These are phyloP conservation scores for Austrolebias charrua DNA, from an alignment of 2,797 vertebrate genomes.

Conservation along the genomic window DNA sequence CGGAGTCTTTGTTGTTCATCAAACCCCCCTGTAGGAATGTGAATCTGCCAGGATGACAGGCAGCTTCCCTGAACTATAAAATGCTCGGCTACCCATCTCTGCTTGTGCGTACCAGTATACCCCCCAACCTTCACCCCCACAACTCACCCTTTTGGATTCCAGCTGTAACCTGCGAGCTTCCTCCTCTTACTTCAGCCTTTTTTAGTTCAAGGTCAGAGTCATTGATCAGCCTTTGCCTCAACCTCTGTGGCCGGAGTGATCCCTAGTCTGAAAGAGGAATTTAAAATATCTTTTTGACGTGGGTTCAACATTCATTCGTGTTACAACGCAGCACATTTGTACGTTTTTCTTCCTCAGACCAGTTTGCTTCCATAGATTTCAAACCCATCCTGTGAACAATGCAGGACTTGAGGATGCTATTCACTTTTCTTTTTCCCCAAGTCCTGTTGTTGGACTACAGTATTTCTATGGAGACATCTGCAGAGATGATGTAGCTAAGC, in stretches of 20 bases:
- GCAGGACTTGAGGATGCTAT: too few relatives aligned
- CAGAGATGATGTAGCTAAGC: slow-evolving; percentile 62
- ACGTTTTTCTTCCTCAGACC: too few relatives aligned
- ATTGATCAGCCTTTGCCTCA: slow-evolving; percentile 51
- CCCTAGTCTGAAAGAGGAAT: slow-evolving; percentile 41
- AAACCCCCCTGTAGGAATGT: slow-evolving; percentile 74
- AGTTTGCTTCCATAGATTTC: slow-evolving; percentile 1
- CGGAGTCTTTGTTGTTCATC: slow-evolving; percentile 76
- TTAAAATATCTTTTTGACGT: slow-evolving; percentile 21
- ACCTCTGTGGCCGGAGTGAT: slow-evolving; percentile 40
- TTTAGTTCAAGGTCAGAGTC: slow-evolving; percentile 81
- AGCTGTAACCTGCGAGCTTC: slow-evolving; percentile 78
- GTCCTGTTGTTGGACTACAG: too few relatives aligned
- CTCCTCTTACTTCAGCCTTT: slow-evolving; percentile 77
- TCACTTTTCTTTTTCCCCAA: too few relatives aligned
- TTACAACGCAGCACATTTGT: too few relatives aligned
- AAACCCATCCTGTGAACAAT: slow-evolving; percentile 37
- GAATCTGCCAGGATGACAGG: slow-evolving; percentile 64
- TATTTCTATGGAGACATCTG: too few relatives aligned
- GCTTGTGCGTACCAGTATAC: slow-evolving; percentile 54
- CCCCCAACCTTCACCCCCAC: slow-evolving; percentile 44
- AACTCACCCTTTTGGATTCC: slow-evolving; percentile 81
- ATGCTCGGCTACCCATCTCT: slow-evolving; percentile 60
- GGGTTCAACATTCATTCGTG: background rate
- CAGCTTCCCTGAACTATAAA: slow-evolving; percentile 75